Conservation (phyloP, 2,113 vertebrate species). For the Notothenia coriiceps region DNA sequence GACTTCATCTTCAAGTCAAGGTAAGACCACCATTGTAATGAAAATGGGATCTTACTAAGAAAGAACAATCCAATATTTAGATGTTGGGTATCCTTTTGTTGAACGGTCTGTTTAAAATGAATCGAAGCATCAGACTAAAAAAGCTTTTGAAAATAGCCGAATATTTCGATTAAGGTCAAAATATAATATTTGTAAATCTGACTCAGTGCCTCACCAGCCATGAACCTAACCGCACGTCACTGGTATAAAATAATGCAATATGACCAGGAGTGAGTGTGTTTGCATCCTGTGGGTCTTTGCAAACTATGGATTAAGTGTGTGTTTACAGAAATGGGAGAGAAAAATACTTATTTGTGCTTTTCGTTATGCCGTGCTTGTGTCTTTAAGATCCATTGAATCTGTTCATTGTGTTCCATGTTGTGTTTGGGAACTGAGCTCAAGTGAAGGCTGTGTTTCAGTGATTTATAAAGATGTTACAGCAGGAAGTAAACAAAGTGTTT, state of each 20-base stretch:
- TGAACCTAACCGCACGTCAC: too few relatives aligned
- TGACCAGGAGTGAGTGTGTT: neutral
- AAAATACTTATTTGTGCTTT: neutral
- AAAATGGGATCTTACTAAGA: too few relatives aligned
- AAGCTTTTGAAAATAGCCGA: too few relatives aligned
- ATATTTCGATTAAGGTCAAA: too few relatives aligned
- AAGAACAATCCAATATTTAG: too few relatives aligned
- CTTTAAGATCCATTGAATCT: neutral
- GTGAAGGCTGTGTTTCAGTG: neutral
- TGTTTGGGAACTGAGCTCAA: neutral
- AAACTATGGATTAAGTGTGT: neutral
- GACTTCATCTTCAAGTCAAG: too few relatives aligned
- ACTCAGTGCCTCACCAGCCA: too few relatives aligned
- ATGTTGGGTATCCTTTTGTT: too few relatives aligned
- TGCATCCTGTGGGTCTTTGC: neutral
- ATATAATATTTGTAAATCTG: too few relatives aligned
- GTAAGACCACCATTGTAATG: too few relatives aligned
- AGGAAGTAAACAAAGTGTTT: conserved; percentile 28
- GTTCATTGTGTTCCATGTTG: neutral
- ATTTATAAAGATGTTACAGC: neutral
- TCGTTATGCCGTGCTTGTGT: neutral
- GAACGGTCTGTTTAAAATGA: too few relatives aligned
- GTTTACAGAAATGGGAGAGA: neutral
- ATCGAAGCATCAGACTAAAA: too few relatives aligned
- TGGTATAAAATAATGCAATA: neutral